Base-by-base conservation (phyloP, 1,140 invertebrate species). In the Platyscapa corneri region DNA sequence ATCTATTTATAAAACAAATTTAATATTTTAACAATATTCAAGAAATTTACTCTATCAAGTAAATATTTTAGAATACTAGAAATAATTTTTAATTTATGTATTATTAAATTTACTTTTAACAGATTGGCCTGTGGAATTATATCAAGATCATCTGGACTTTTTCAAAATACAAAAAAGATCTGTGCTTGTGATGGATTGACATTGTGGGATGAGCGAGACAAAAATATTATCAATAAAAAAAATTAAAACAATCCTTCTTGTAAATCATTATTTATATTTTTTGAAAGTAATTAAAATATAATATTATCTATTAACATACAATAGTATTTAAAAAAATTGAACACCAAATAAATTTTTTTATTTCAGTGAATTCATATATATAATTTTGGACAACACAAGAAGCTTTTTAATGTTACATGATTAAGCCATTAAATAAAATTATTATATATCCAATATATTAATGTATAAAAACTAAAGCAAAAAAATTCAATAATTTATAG, bases 41-140 rank as follows among this genome's bases (percentile, higher is more conserved):
- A n/a, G n/a, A n/a, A n/a, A n/a, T n/a, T n/a, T n/a, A n/a, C n/a
- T n/a, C n/a, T n/a, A n/a, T n/a, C n/a, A n/a, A n/a, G n/a, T n/a
- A n/a, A n/a, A n/a, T n/a, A n/a, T n/a, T n/a, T n/a, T n/a, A n/a
- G n/a, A n/a, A n/a, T n/a, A n/a, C n/a, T n/a, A 46, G 12, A 7
- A 56, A 16, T 18, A 18, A 56, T 20, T 56, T 56, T 18, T 56
- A 56, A 56, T 60, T 60, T 27, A 60, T 23, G 1, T 60, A 60
- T 27, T 60, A 60, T 60, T 27, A 60, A n/a, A 18, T 67, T 72
- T 83, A 67, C 14, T 23, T 46, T 86, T 76, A 81, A 56, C 87
- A 95, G 95, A 89, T 87, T 96, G 39, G 94, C 94, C n/a, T 96
- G 95, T 92, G 95, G 95, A 8, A 95, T 96, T 77, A 95, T 96